A percentile compares a stretch with the other conserved stretches of the same genome.
phyloP scores from a whole-genome alignment of 2,113 vertebrate genomes.

The Rhynchomys soricoides region DNA sequence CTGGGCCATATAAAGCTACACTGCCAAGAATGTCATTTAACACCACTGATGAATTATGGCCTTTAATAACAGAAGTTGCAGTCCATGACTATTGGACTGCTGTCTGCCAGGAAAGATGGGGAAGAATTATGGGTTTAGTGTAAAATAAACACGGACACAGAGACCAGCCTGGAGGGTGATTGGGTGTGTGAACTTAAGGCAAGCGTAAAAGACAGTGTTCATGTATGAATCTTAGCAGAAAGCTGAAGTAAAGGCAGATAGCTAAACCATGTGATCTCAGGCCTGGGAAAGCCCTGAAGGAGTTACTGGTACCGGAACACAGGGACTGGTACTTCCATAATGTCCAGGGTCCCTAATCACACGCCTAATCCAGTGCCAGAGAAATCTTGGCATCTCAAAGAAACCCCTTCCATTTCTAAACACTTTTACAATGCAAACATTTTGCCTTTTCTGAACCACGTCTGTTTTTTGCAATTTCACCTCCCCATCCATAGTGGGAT shows the following conservation, averaged over 20 bases:
- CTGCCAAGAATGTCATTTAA: slow-evolving; percentile 44
- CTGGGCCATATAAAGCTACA: not conserved
- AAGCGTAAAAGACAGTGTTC: not conserved
- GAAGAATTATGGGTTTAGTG: not conserved
- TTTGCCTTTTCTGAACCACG: not conserved
- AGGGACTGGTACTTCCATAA: not conserved
- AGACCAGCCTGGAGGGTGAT: fast-evolving
- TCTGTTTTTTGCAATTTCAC: not conserved
- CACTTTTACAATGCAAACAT: not conserved
- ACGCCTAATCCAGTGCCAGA: not conserved
- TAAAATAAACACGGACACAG: not conserved
- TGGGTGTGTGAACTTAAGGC: not conserved
- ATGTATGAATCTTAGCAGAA: not conserved
- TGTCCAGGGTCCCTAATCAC: not conserved
- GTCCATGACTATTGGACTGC: slow-evolving; percentile 3
- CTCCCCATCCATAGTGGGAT: not conserved
- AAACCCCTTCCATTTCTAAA: not conserved
- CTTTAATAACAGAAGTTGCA: slow-evolving; percentile 56
- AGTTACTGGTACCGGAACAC: not conserved
- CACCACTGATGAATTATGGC: slow-evolving; percentile 44
- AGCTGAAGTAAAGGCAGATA: not conserved
- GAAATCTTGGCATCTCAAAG: not conserved
- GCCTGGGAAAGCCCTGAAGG: not conserved
- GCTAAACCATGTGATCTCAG: not conserved
- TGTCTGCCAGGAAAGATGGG: not conserved